Base-by-base conservation (phyloP, 1,140 invertebrate genomes). In the Marisa cornuarietis region DNA sequence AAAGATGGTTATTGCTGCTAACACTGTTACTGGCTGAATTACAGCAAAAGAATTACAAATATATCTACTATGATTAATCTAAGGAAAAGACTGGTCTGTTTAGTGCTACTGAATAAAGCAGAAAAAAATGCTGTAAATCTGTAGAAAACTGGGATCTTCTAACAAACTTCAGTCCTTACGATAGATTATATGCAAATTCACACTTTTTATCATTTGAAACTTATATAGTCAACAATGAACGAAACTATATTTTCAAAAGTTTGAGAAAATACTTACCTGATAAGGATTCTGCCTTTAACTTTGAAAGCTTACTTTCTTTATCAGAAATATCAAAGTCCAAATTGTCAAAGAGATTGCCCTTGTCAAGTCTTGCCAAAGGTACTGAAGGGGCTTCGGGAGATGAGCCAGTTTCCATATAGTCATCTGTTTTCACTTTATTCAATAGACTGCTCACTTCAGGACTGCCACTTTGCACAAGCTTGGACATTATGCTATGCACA, bases 341-440 rank as follows among this genome's bases (percentile, higher is more conserved):
- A 62, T 81, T 83, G 72, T 84, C 83, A 84, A 84, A 84, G 66
- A 84, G 71, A 79, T 84, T 84, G 51, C 77, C 82, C 49, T 81
- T 81, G 61, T 65, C 75, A 9, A 13, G 49, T 16, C 61, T 49
- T 13, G 49, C 31, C 24, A 58, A 18, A 58, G 71, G 8, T n/a
- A 73, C 20, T 20, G 71, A 58, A 22, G 73, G 61, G 49, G 54
- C 31, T 63, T 24, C 54, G 71, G 24, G 22, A 13, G 76, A 66
- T 24, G 24, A 24, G 16, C 8, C 49, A 75, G 42, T 61, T 22
- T 69, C 78, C 69, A 68, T 22, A 73, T 20, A 61, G 13, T 71
- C 78, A 3, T 76, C 79, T 14, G 26, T 54, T 76, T 79, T 81
- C 22, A 26, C 62, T 58, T 79, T 81, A 24, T n/a, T 69, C 6